These are phyloP conservation scores for Strix uralensis DNA, from an alignment of 2,113 vertebrate species.

Conservation along the genomic window DNA sequence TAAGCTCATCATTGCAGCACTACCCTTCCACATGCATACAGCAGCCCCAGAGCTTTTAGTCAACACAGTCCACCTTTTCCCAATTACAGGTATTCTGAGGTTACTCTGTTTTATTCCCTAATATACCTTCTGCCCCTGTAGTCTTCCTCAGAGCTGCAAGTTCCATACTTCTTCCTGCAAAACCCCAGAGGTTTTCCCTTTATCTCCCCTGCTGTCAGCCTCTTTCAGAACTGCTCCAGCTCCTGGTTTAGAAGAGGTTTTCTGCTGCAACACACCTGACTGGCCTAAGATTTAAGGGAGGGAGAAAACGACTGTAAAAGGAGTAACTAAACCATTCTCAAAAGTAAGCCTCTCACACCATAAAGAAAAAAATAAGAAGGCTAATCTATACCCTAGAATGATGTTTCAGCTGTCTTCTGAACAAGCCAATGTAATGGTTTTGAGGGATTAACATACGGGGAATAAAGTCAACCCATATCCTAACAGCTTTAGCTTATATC, in stretches of 20 bases:
- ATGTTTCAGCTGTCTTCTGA: accelerated
- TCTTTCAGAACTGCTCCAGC: background rate
- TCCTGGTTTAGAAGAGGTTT: background rate
- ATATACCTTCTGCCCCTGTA: background rate
- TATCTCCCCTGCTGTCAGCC: background rate
- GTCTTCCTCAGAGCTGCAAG: background rate
- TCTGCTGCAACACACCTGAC: background rate
- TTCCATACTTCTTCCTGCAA: background rate
- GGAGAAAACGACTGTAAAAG: accelerated
- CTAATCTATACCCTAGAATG: background rate
- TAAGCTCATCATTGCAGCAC: accelerated
- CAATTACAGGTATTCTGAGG: background rate
- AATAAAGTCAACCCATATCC: accelerated
- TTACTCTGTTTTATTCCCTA: background rate
- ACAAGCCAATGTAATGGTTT: accelerated
- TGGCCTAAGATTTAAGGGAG: background rate
- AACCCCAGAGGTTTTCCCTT: background rate
- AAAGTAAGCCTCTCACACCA: background rate
- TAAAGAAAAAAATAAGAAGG: background rate
- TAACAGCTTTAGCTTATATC: accelerated
- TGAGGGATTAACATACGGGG: accelerated
- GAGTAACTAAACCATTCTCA: accelerated
- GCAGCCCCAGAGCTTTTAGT: background rate
- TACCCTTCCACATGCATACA: accelerated
- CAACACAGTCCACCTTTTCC: background rate